Base-by-base conservation (phyloP, 2,797 vertebrate genomes). In the Pseudomugil tenellus region DNA sequence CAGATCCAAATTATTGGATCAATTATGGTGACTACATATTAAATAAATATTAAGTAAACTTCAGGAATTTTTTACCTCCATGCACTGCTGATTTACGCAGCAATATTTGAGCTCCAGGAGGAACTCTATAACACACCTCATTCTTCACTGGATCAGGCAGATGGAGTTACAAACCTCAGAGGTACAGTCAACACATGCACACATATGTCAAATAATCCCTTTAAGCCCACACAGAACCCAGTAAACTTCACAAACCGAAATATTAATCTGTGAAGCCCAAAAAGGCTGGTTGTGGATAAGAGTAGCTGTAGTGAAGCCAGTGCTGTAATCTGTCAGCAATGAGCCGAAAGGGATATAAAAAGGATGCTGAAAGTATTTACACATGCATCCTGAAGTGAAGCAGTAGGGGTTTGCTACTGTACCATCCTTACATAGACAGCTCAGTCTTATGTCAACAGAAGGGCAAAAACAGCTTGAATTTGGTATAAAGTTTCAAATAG, bases 101-200 rank as follows among this genome's bases (percentile, higher is more conserved):
- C 57, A 12, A 63, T 70, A 53, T 66, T 52, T 59, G 29, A n/a
- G 66, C 65, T 63, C 63, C 62, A 67, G 37, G 28, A 71, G 73
- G 41, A 79, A 39, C 51, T 84, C 65, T 7, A 59, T 79, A 86
- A 84, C 68, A 61, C 83, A 55, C 37, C 63, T 70, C 61, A 59
- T 74, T 77, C 77, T 70, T 61, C 41, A 51, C 61, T 74, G 83
- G 73, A 83, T 78, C 55, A 74, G 74, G 16, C 29, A 0, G 76
- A 69, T 29, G 31, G 37, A 35, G 59, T 63, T 56, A 56, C 55
- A 67, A n/a, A 84, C 67, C 63, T 64, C 63, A 35, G 32, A 75
- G 59, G 65, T 39, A 57, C 55, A 67, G 57, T 59, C 70, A 58
- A 10, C 74, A 64, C 72, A n/a, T 57, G 39, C 61, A 56, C 34